Base-by-base conservation (phyloP, 30 jellyfish, hydroid and myxozoan species). In the Morbakka virulenta region DNA sequence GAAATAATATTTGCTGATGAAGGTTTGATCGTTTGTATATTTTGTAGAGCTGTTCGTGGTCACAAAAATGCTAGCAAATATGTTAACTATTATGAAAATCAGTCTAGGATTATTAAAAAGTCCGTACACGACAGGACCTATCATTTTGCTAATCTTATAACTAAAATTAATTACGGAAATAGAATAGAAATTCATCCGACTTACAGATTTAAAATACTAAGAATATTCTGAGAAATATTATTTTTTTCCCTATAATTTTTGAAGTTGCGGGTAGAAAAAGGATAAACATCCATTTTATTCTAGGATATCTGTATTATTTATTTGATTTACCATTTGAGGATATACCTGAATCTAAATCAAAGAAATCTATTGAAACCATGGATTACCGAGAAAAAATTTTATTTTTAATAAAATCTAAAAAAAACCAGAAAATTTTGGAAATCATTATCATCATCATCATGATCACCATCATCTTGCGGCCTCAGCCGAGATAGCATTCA, bases 211-310 rank as follows among this genome's bases (percentile, higher is more conserved):
- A 69, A 69, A 36, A 48, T 69, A 3, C 41, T 69, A 1, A 32
- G 50, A 36, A 36, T 69, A 36, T 69, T 69, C 30, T 69, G 82
- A 69, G 82, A 69, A 36, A n/a, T 48, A 69, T 32, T 22, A 41
- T 36, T 36, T 69, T 36, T 69, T 69, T 20, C 82, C 82, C 26
- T 4, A 33, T 17, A 69, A 36, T 23, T 36, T 36, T 69, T 50
- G 50, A 69, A 33, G 35, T 22, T n/a, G n/a, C n/a, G n/a, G 50
- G 82, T 22, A 69, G 50, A 69, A 69, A 69, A 36, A 69, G 41
- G 82, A 69, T 69, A 33, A 69, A 69, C 30, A 69, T 69, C 50
- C 41, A 69, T 69, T 69, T 69, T 69, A 1, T 36, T 36, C 50
- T 69, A 48, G 50, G 25, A 27, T 36, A 69, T 35, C 41, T 35